Percentiles rank a stretch among this genome's conserved stretches.
phyloP scores from a whole-genome alignment of 2,797 vertebrate genomes.

The Platalea minor region DNA sequence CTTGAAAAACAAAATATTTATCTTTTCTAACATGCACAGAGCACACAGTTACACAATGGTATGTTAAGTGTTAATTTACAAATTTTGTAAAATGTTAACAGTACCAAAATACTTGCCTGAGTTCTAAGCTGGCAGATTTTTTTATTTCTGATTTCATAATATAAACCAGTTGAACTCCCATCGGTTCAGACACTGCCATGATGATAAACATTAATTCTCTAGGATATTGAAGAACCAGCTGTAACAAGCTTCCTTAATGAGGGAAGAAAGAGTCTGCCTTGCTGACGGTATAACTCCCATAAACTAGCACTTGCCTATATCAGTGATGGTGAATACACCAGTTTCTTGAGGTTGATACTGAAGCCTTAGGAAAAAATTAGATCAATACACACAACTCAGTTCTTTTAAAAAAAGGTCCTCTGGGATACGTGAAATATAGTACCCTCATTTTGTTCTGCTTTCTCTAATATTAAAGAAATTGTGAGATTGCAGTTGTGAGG shows the following conservation, averaged over 20 bases:
- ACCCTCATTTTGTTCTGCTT: slow-evolving; percentile 10
- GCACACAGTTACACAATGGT: neutral
- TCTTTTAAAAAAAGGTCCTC: slow-evolving; percentile 33
- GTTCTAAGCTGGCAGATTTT: neutral
- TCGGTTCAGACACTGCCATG: neutral
- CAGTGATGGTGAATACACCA: neutral
- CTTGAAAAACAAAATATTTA: neutral
- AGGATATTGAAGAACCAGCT: slow-evolving; percentile 19
- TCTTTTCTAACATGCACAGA: neutral
- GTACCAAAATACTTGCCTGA: neutral
- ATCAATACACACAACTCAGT: neutral
- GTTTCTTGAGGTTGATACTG: slow-evolving; percentile 30
- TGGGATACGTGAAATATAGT: neutral
- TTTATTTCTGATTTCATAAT: slow-evolving; percentile 19
- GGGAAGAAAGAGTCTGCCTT: neutral
- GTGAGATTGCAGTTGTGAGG: neutral
- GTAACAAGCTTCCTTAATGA: slow-evolving; percentile 47
- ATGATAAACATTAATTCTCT: slow-evolving; percentile 42
- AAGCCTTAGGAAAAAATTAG: slow-evolving; percentile 30
- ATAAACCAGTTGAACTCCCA: slow-evolving; percentile 23
- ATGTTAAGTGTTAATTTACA: neutral
- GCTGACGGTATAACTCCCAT: neutral
- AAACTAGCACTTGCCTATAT: neutral
- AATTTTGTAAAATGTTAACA: neutral
- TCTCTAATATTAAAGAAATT: neutral